These are phyloP conservation scores for Sminthurides bifidus DNA, from an alignment of 1,140 invertebrate genomes.

Conservation along the genomic window DNA sequence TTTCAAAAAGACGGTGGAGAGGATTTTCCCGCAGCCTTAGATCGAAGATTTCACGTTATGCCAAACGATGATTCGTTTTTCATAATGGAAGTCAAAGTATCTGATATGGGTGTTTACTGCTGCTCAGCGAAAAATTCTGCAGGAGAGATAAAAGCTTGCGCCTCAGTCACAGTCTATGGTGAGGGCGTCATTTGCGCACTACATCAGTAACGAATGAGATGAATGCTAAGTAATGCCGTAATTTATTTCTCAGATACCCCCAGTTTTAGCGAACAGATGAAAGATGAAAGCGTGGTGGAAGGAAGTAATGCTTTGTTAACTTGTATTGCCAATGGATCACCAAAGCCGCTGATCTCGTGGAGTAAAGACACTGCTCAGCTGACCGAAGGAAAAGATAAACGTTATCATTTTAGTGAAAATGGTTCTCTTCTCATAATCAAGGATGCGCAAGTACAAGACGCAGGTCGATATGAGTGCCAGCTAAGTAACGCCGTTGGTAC, in stretches of 20 bases:
- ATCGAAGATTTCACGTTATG: slow-evolving; percentile 84
- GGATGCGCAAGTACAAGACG: slow-evolving; percentile 46
- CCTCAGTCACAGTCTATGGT: slow-evolving; percentile 70
- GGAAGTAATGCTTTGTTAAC: slow-evolving; percentile 21
- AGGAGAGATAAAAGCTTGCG: slow-evolving; percentile 73
- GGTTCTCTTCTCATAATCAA: slow-evolving; percentile 24
- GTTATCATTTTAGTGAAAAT: slow-evolving; percentile 24
- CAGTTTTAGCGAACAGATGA: slow-evolving; percentile 70
- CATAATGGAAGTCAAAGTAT: slow-evolving; percentile 74
- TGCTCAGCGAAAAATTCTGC: slow-evolving; percentile 85
- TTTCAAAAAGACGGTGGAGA: slow-evolving; percentile 91
- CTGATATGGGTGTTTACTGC: slow-evolving; percentile 82
- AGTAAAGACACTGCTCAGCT: slow-evolving; percentile 67
- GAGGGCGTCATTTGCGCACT: slow-evolving; percentile 39
- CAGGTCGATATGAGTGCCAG: slow-evolving; percentile 76
- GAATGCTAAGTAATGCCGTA: neutral
- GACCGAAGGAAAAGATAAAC: slow-evolving; percentile 21
- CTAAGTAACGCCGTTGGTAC: slow-evolving; percentile 72
- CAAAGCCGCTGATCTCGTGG: slow-evolving; percentile 78
- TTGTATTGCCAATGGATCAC: slow-evolving; percentile 73
- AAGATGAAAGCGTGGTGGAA: slow-evolving; percentile 40
- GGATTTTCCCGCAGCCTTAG: slow-evolving; percentile 86
- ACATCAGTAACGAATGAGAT: too few relatives aligned
- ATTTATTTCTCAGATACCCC: slow-evolving; percentile 53
- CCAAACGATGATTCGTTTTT: slow-evolving; percentile 82